Percentiles rank a stretch among this genome's conserved stretches.
These are phyloP conservation scores for Macropus fuliginosus DNA, from an alignment of 2,797 vertebrate genomes.

Conservation along the genomic window DNA sequence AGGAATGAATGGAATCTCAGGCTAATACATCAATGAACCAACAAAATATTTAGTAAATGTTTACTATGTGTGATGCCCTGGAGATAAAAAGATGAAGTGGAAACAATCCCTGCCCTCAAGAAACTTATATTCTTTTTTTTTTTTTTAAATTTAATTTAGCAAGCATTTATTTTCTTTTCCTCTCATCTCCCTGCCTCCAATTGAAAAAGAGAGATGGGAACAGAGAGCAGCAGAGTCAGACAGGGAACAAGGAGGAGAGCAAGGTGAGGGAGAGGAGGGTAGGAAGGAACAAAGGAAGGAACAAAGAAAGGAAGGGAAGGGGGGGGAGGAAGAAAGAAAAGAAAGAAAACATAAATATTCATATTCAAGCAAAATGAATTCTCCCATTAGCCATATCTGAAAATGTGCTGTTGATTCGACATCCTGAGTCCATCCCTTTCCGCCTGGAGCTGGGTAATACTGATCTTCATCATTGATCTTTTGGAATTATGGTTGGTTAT, in stretches of 20 bases:
- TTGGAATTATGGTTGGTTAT: not conserved
- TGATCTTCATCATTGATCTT: not conserved
- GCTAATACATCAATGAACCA: not conserved
- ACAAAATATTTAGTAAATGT: slow-evolving; percentile 2
- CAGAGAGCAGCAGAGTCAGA: not conserved
- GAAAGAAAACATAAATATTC: not conserved
- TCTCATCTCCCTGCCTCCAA: not conserved
- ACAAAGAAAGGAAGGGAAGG: too few species aligned
- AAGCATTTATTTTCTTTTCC: not conserved
- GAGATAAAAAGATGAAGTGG: not conserved
- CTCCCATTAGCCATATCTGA: not conserved
- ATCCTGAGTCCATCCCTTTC: not conserved
- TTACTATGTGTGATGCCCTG: not conserved
- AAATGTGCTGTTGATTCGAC: not conserved
- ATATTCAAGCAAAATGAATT: not conserved
- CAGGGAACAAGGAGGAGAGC: not conserved
- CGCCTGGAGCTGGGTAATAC: not conserved
- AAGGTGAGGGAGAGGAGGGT: not conserved
- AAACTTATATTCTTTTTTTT: not conserved
- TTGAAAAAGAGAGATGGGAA: not conserved
- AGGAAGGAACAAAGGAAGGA: not conserved
- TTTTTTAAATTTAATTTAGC: not conserved
- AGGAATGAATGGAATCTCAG: slow-evolving; percentile 9
- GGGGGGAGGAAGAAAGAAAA: too few species aligned
- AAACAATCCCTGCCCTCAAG: not conserved